Evolutionary conservation across 2,113 vertebrate genomes (phyloP).

Genomic region (Geococcyx californianus): DNA sequence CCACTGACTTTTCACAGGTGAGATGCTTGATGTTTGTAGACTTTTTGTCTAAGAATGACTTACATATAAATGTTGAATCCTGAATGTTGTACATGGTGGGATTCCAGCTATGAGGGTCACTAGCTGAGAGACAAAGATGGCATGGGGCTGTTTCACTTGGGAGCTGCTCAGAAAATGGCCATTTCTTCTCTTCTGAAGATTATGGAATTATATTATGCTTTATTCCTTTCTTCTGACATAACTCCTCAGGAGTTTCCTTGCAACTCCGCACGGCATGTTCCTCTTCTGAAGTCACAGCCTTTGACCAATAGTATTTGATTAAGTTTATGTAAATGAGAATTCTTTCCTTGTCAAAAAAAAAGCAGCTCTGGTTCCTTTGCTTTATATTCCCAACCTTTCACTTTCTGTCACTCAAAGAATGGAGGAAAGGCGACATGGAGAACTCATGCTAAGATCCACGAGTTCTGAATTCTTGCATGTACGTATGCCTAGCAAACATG

Average conservation of each 20-base stretch:
- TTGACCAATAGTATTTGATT: slow-evolving; percentile 41
- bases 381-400: neutral
- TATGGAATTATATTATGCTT: neutral
- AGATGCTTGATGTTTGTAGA: neutral
- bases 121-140: neutral
- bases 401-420: neutral
- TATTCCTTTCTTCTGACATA: neutral
- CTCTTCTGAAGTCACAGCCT: slow-evolving; percentile 8
- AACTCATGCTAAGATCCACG: neutral
- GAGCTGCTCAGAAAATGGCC: neutral
- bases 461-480: neutral
- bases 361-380: neutral
- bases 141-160: neutral
- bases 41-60: neutral
- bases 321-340: slow-evolving; percentile 11
- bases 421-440: neutral
- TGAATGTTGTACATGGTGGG: neutral
- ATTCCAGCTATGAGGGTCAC: neutral
- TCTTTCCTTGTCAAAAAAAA: slow-evolving; percentile 11
- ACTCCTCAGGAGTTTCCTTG: neutral
- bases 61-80: neutral
- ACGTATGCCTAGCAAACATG: neutral
- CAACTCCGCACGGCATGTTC: neutral
- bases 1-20: neutral
- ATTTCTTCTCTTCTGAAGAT: neutral